Percentiles rank a stretch among this genome's conserved stretches.
These are phyloP conservation scores for Propithecus deckenii DNA, from an alignment of 2,797 vertebrate species.

Conservation along the genomic window DNA sequence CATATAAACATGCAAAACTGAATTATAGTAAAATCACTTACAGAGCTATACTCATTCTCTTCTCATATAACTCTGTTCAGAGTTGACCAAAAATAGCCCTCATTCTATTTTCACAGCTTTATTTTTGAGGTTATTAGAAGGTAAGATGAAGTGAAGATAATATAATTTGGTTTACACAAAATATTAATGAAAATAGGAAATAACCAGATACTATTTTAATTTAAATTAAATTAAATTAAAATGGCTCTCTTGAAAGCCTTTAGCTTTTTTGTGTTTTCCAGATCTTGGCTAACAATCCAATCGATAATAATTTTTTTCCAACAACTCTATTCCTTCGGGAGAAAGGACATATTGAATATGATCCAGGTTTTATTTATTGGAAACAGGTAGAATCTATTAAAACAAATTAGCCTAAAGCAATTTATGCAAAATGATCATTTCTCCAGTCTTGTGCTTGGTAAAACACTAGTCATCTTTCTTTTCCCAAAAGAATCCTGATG, in stretches of 20 bases:
- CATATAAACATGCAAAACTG: not conserved
- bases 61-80: not conserved
- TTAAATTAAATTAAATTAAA: slow-evolving; percentile 49
- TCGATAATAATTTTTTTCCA: not conserved
- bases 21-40: slow-evolving; percentile 10
- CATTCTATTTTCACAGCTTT: not conserved
- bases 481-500: not conserved
- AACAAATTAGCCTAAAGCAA: not conserved
- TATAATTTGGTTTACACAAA: slow-evolving; percentile 28
- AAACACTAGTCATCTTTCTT: not conserved
- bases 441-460: not conserved
- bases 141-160: not conserved
- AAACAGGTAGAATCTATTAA: not conserved
- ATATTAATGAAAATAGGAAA: slow-evolving; percentile 21
- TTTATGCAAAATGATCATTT: slow-evolving; percentile 8
- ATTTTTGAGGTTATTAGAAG: slow-evolving; percentile 23
- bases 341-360: slow-evolving; percentile 12
- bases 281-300: slow-evolving; percentile 17
- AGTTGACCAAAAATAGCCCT: not conserved
- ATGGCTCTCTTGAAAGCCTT: not conserved
- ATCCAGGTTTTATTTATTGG: slow-evolving; percentile 31
- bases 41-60: not conserved
- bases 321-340: not conserved
- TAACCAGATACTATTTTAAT: slow-evolving; percentile 28
- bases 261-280: slow-evolving; percentile 51